Percentiles rank a stretch among this genome's conserved stretches.
These are phyloP conservation scores for Graphium colonna DNA, from an alignment of 2,888 invertebrate genomes.

Conservation along the genomic window DNA sequence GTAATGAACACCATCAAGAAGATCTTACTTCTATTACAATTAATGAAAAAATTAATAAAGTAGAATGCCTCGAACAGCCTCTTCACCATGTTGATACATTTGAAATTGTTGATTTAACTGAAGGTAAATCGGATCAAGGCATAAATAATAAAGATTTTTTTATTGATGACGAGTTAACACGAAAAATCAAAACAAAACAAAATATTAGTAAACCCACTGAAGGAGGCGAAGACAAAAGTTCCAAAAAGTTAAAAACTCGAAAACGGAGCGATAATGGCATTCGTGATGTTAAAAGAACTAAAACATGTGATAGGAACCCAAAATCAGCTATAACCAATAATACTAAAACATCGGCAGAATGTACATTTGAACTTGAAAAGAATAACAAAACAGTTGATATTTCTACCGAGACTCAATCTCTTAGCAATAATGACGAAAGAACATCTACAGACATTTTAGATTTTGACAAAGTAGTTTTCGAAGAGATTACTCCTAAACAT, in stretches of 20 bases:
- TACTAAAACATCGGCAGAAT: too few relatives aligned
- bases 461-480: constrained; percentile 31
- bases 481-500: constrained; percentile 39
- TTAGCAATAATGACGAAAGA: neutral
- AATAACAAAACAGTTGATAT: neutral
- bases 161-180: neutral
- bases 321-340: neutral
- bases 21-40: neutral
- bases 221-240: neutral
- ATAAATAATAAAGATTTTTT: neutral
- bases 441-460: neutral
- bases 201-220: neutral
- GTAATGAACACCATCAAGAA: neutral
- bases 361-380: neutral
- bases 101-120: neutral
- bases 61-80: neutral
- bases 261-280: neutral
- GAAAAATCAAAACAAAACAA: neutral
- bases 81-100: neutral
- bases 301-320: neutral
- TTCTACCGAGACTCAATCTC: neutral
- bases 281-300: neutral
- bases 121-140: neutral
- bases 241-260: neutral
- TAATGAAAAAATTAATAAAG: constrained; percentile 12